Base-by-base conservation (phyloP, 1,140 invertebrate species). In the Panulirus ornatus region DNA sequence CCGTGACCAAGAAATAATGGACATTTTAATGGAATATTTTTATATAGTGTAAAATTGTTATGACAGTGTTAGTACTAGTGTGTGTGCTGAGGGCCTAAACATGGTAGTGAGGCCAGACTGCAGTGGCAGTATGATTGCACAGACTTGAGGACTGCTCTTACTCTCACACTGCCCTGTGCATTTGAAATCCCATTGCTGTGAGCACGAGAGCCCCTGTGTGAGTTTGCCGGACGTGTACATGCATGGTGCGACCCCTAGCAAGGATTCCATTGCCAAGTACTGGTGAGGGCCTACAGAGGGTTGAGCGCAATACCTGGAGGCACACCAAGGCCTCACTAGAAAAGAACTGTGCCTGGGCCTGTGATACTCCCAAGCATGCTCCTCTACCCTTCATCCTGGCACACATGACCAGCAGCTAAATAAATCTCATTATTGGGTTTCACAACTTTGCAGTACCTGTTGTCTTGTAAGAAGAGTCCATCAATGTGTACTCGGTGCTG, bases 11-110 rank as follows among this genome's bases (percentile, higher is more conserved):
- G 83, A 85, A 73, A 51, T 73, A 85, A 73, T 85, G 83, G 83
- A 85, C 83, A 75, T 85, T 85, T 85, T 85, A 75, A 85, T 85
- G 83, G 83, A 85, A 85, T 85, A 85, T 85, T 85, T 85, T 85
- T 85, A 85, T 85, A 85, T 85, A 85, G 83, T 85, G 83, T 85
- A 85, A 71, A 82, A 85, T 85, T 85, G 83, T 85, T 85, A 85
- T 85, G 83, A 75, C 83, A 73, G 70, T 85, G 83, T 85, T 85
- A 85, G 83, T 85, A 85, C 83, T 85, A 85, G 83, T 85, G 83
- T 85, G 83, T 85, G 70, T 85, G 83, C 63, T 85, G 83, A 85
- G 70, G 83, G 83, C 44, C 66, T 47, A 34, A 30, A 71, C 36
- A 42, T 73, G 83, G 83, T 85, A 75, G 83, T 73, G 63, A 75